phyloP scores from a whole-genome alignment of 2,888 invertebrate genomes.

The Acronicta psi region DNA sequence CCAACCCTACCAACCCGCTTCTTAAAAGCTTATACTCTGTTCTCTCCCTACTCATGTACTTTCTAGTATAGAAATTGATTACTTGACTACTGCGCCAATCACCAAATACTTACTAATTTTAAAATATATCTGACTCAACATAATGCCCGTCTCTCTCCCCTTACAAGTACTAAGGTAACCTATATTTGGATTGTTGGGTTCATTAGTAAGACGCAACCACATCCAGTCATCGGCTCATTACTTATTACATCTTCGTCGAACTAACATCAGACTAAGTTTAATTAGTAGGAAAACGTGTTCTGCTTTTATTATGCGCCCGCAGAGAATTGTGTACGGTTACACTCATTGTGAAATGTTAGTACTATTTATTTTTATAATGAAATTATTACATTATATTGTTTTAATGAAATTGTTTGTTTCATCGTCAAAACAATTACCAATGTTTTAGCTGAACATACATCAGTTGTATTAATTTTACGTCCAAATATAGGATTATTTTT shows the following conservation, averaged over 20 bases:
- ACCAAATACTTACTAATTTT: too few species aligned
- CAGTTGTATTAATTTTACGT: constrained; percentile 9
- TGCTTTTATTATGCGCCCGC: constrained; percentile 69
- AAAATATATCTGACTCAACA: too few species aligned
- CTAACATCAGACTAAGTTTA: constrained; percentile 71
- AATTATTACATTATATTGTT: constrained; percentile 20
- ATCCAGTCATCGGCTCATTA: constrained; percentile 38
- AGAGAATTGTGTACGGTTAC: constrained; percentile 65
- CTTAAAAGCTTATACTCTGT: too few species aligned
- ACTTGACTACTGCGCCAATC: too few species aligned
- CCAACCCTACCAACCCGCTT: too few species aligned
- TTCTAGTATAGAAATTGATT: too few species aligned
- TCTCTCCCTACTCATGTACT: too few species aligned
- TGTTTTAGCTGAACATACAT: constrained; percentile 21
- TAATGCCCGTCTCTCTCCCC: too few species aligned
- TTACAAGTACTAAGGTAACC: background rate
- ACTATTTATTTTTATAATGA: constrained; percentile 47
- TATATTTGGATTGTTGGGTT: constrained; percentile 7
- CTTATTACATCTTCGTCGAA: constrained; percentile 53
- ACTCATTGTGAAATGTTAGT: constrained; percentile 63
- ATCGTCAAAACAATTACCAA: constrained; percentile 25
- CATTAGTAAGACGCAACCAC: constrained; percentile 37
- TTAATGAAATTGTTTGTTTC: constrained; percentile 35
- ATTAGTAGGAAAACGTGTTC: constrained; percentile 77
- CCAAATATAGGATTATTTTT: constrained; percentile 14